These are phyloP conservation scores for Bothrops jararaca DNA, from an alignment of 2,113 vertebrate genomes.

Conservation along the genomic window DNA sequence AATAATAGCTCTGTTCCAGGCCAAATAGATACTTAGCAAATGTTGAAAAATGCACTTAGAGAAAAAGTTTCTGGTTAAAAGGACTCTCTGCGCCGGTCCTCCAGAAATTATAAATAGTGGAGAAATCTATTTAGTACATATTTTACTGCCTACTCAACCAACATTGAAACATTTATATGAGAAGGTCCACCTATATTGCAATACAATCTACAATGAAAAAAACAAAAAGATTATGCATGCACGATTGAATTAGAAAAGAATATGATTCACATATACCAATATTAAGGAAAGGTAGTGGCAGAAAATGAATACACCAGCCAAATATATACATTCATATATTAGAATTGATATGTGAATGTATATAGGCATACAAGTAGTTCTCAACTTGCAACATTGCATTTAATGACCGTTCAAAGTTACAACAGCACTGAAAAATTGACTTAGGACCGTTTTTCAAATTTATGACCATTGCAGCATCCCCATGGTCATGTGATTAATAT, in stretches of 20 bases:
- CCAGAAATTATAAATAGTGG: slow-evolving; percentile 3
- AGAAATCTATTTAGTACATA: neutral
- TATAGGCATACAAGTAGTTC: too few relatives aligned
- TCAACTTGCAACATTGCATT: too few relatives aligned
- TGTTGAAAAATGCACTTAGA: neutral
- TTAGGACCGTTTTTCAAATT: too few relatives aligned
- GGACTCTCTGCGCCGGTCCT: neutral
- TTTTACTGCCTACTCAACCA: neutral
- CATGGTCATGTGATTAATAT: too few relatives aligned
- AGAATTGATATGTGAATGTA: too few relatives aligned
- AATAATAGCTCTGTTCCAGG: neutral
- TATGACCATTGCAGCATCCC: too few relatives aligned
- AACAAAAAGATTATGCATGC: neutral
- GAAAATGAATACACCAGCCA: too few relatives aligned
- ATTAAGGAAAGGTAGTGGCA: too few relatives aligned
- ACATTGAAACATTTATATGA: neutral
- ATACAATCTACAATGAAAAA: neutral
- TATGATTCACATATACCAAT: too few relatives aligned
- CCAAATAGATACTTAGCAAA: neutral
- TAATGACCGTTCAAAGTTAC: too few relatives aligned
- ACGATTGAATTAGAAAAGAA: neutral
- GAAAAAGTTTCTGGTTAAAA: neutral
- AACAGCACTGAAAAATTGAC: too few relatives aligned
- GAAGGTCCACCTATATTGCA: neutral
- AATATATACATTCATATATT: too few relatives aligned